Base-by-base conservation (phyloP, 53 echinoderm and acorn worm genomes). In the Holothuria scabra region DNA sequence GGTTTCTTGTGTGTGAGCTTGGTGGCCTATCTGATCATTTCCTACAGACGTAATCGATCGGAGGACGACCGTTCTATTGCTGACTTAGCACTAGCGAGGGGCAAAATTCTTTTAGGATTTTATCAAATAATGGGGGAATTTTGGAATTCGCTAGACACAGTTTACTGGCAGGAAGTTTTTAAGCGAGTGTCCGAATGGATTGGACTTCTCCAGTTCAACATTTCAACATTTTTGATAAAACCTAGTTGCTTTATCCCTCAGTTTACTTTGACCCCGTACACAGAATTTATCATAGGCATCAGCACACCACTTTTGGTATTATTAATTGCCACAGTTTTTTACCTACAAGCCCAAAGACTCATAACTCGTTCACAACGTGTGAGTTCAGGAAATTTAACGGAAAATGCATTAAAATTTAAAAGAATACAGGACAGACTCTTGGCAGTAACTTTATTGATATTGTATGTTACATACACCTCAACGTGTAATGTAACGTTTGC, bases 401-500 rank as follows among this genome's bases (percentile, higher is more conserved):
- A 76, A 4, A 29, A 52, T 12, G 46, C 2, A 3, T 56, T 12
- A 25, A 23, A 28, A 13, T 1, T 75, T 16, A 23, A 28, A 25
- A 5, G 55, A 22, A 19, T 30, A 25, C 25, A 23, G 25, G 10
- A 52, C 16, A 52, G 29, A 18, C 48, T 76, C 29, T 56, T 76
- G 7, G 29, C 76, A n/a, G 28, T 75, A 29, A 55, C 52, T 12
- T 29, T 48, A 3, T 12, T 75, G 18, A 49, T 55, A 0, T 49
- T 75, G 38, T 75, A 55, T 49, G 75, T 75, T 2, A 75, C 75
- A 52, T 75, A 75, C 75, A 48, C 75, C 7, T 75, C 75, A 25
- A 75, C 75, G 18, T 89, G 87, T 48, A 80, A 69, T 49, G 84
- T 72, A 18, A 87, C 86, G 1, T 81, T 89, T 29, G 75, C 49